Percentiles rank a stretch among this genome's conserved stretches.
Evolutionary conservation across 2,888 invertebrate genomes (phyloP).

Genomic region (Meandrusa payeni): DNA sequence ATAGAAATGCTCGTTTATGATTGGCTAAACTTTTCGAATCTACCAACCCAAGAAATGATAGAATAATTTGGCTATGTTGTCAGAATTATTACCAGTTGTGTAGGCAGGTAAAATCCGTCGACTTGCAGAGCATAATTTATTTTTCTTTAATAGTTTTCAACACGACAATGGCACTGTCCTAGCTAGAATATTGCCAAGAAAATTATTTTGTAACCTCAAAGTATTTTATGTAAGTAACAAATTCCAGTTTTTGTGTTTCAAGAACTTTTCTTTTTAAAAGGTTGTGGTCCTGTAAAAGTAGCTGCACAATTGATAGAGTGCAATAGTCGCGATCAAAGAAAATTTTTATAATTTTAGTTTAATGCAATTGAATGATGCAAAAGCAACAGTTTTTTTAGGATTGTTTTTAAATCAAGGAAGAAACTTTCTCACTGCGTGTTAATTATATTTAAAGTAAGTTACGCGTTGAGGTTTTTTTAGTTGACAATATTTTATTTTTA

Average conservation of each 20-base stretch:
- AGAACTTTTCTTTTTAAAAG: conserved; percentile 73
- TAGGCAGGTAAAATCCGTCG: conserved; percentile 75
- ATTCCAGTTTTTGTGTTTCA: conserved; percentile 54
- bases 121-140: conserved; percentile 60
- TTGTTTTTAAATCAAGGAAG: conserved; percentile 28
- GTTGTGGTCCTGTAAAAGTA: conserved; percentile 76
- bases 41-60: conserved; percentile 61
- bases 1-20: conserved; percentile 45
- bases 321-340: conserved; percentile 66
- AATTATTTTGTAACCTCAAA: conserved; percentile 42
- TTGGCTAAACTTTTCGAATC: conserved; percentile 56
- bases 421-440: conserved; percentile 36
- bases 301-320: conserved; percentile 72
- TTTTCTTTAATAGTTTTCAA: conserved; percentile 64
- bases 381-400: conserved; percentile 24
- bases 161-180: conserved; percentile 50
- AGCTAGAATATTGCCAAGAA: conserved; percentile 44
- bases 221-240: conserved; percentile 52
- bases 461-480: conserved; percentile 49
- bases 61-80: conserved; percentile 70
- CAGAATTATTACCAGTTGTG: conserved; percentile 76
- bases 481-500: conserved; percentile 68
- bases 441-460: conserved; percentile 35
- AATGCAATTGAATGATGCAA: conserved; percentile 22
- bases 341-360: conserved; percentile 45